phyloP scores from a whole-genome alignment of 2,888 invertebrate species.

The Eupithecia insigniata region DNA sequence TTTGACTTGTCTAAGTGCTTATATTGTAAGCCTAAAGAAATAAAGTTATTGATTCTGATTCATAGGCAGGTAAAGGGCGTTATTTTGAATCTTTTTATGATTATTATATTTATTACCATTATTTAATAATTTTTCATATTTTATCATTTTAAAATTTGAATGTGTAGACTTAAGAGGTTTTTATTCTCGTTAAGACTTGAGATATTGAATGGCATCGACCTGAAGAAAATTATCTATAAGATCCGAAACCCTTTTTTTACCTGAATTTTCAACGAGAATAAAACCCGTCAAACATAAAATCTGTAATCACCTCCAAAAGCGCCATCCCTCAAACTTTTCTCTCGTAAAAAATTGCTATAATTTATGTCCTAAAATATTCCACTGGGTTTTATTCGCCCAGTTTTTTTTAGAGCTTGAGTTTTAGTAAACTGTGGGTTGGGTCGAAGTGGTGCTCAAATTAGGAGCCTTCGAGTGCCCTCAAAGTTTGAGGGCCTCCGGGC shows the following conservation, averaged over 20 bases:
- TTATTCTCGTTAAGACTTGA: no score
- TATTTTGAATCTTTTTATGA: no score
- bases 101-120: no score
- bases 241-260: not conserved
- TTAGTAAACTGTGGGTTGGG: slow-evolving; percentile 4
- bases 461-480: slow-evolving; percentile 26
- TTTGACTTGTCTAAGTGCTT: no score
- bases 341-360: not conserved
- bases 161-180: no score
- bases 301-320: not conserved
- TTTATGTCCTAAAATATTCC: not conserved
- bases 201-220: not conserved
- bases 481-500: slow-evolving; percentile 36
- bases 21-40: no score
- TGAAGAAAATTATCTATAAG: not conserved
- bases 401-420: not conserved
- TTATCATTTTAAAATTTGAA: no score
- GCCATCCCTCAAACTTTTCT: not conserved
- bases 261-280: not conserved
- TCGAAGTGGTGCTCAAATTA: slow-evolving; percentile 31
- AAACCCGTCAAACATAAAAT: not conserved
- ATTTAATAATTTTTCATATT: no score
- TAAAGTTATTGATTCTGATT: no score
- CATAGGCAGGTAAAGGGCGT: no score
- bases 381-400: not conserved